phyloP scores from a whole-genome alignment of 2,113 vertebrate species.

The Ciconia boyciana region DNA sequence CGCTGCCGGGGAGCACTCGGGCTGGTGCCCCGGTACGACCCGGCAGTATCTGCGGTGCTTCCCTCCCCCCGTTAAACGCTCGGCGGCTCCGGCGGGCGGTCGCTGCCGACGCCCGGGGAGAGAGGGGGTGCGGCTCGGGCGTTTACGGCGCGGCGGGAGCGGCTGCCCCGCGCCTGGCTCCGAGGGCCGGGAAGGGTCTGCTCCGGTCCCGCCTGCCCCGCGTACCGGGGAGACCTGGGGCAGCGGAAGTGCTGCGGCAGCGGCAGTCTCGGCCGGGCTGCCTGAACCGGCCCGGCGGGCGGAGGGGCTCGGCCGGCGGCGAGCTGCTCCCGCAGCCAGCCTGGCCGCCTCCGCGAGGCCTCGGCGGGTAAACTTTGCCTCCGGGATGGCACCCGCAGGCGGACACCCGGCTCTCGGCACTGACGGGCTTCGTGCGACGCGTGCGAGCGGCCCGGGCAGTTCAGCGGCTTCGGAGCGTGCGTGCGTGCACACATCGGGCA shows the following conservation, averaged over 20 bases:
- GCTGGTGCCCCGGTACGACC: not conserved
- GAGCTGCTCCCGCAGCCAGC: not conserved
- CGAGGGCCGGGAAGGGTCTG: not conserved
- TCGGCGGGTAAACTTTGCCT: not conserved
- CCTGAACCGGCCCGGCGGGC: not conserved
- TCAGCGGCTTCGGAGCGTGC: not conserved
- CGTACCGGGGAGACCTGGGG: not conserved
- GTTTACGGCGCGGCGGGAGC: not conserved
- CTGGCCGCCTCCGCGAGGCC: not conserved
- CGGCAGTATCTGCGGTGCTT: not conserved
- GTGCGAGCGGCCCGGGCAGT: not conserved
- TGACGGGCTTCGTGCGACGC: fast-evolving
- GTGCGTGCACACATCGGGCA: fast-evolving
- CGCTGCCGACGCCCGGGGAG: not conserved
- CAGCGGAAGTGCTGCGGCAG: not conserved
- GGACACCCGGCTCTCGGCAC: not conserved
- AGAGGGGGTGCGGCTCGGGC: not conserved
- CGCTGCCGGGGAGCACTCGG: not conserved
- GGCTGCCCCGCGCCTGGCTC: not conserved
- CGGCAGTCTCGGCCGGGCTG: not conserved
- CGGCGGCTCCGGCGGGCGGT: not conserved
- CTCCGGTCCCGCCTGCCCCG: not conserved
- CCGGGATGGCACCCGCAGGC: not conserved
- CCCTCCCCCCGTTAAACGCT: not conserved
- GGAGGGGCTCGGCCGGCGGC: not conserved